Evolutionary conservation across 2,888 invertebrate species (phyloP), one percentile per base, ranked within the genome.

Genomic region (Alentia gelatinosa): DNA sequence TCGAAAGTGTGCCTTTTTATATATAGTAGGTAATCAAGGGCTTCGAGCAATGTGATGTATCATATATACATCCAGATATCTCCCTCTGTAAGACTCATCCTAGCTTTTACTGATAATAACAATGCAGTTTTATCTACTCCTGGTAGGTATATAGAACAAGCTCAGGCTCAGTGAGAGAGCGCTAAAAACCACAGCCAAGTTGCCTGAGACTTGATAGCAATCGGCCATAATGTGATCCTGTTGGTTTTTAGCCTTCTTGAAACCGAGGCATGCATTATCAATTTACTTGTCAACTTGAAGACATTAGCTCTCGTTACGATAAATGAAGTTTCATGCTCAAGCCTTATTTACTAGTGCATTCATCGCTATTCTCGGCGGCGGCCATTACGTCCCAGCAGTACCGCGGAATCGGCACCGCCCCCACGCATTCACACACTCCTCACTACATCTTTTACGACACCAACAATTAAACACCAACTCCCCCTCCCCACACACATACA

Each of bases 241-340:
- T 26, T 19, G 12, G 26, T 68, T 68, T 68, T 68, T 30, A 30
- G 83, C 83, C n/a, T 23, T 40, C 26, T 83, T 35, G 23, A 83
- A 83, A 40, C 83, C 4, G 39, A 37, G 83, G 83, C 83, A 83
- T 86, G 33, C 86, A 86, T 50, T 30, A 86, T 86, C 86, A 86
- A 86, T 47, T 86, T 86, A 50, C 86, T 47, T 47, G 86, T 86
- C 86, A 86, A 35, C 26, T 86, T 30, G 50, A 33, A 86, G 35
- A 86, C 42, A 30, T 33, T 50, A 33, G 50, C 33, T 50, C 86
- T 86, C 86, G 33, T 42, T 50, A 42, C 33, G 50, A 42, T 47
- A 86, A 86, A 86, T 30, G 86, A 47, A 26, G 26, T 86, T 86
- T 86, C 35, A 86, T 86, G 47, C 42, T 86, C 30, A n/a, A n/a